Evolutionary conservation across 2,888 invertebrate species (phyloP).

Genomic region (Sericinus montela): DNA sequence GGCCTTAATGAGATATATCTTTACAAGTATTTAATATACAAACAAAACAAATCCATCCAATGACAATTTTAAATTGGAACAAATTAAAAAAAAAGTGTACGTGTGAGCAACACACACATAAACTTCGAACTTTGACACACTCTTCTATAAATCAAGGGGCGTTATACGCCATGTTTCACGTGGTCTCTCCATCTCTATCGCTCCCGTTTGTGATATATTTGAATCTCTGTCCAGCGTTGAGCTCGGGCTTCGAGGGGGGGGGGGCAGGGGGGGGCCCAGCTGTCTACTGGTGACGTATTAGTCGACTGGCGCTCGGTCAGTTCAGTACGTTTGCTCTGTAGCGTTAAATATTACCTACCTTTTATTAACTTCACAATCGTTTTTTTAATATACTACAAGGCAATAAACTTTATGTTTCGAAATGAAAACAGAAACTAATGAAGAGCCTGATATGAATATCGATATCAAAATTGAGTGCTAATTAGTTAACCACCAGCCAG

Average conservation of each 20-base stretch:
- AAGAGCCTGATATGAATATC: conserved; percentile 60
- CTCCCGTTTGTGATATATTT: conserved; percentile 49
- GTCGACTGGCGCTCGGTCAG: conserved; percentile 64
- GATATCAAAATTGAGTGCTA: conserved; percentile 65
- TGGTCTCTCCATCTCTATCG: conserved; percentile 60
- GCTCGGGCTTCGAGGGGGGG: conserved; percentile 55
- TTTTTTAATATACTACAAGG: conserved; percentile 8
- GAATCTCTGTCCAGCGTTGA: conserved; percentile 59
- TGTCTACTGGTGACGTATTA: conserved; percentile 79
- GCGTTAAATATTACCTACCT: conserved; percentile 31
- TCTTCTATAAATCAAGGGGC: conserved; percentile 78
- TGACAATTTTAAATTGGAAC: conserved; percentile 12
- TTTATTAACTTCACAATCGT: conserved; percentile 30
- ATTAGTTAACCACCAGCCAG: conserved; percentile 62
- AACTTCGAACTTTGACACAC: conserved; percentile 76
- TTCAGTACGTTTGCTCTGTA: conserved; percentile 49
- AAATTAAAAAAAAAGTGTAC: conserved; percentile 23
- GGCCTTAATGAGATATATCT: no score
- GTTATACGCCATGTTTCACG: conserved; percentile 80
- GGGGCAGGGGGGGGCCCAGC: conserved; percentile 61
- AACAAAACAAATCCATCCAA: background rate
- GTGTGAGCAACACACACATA: conserved; percentile 64
- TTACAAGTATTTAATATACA: background rate
- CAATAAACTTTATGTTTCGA: conserved; percentile 21
- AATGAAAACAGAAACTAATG: conserved; percentile 46